These are phyloP conservation scores for Tetheella fluctuosa DNA, from an alignment of 2,888 invertebrate species.

Conservation along the genomic window DNA sequence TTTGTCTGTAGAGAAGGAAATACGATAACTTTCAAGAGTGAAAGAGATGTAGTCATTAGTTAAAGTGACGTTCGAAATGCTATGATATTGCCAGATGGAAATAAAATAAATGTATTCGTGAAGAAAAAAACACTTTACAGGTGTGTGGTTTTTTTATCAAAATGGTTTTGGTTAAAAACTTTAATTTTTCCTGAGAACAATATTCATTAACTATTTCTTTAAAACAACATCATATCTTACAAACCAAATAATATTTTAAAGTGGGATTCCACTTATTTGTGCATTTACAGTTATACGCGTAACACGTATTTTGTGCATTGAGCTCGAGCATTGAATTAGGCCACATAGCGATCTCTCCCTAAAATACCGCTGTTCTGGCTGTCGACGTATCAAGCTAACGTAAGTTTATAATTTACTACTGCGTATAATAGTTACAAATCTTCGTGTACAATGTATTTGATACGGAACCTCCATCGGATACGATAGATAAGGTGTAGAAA, in stretches of 20 bases:
- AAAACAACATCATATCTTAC: constrained; percentile 22
- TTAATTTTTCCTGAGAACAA: constrained; percentile 57
- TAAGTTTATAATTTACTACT: constrained; percentile 67
- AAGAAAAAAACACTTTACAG: constrained; percentile 61
- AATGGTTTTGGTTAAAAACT: constrained; percentile 76
- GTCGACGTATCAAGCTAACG: constrained; percentile 83
- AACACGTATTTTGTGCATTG: constrained; percentile 85
- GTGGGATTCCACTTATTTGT: constrained; percentile 66
- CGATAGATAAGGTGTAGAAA: constrained; percentile 62
- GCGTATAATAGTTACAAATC: constrained; percentile 41
- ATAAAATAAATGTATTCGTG: constrained; percentile 15
- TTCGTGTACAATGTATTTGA: constrained; percentile 32
- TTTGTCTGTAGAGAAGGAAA: not conserved
- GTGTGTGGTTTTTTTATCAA: constrained; percentile 70
- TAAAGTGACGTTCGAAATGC: constrained; percentile 2
- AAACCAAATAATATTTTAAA: constrained; percentile 22
- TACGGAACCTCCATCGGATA: constrained; percentile 49
- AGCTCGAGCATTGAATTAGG: constrained; percentile 84
- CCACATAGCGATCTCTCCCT: constrained; percentile 86
- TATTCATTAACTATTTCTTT: constrained; percentile 35
- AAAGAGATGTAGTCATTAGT: not conserved
- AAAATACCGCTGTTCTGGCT: constrained; percentile 85
- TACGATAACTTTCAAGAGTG: not conserved
- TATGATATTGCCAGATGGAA: constrained; percentile 47
- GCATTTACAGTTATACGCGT: constrained; percentile 83